Percentiles rank a stretch among this genome's conserved stretches.
Conservation (phyloP, 2,113 vertebrate genomes). For the Craseonycteris thonglongyai region DNA sequence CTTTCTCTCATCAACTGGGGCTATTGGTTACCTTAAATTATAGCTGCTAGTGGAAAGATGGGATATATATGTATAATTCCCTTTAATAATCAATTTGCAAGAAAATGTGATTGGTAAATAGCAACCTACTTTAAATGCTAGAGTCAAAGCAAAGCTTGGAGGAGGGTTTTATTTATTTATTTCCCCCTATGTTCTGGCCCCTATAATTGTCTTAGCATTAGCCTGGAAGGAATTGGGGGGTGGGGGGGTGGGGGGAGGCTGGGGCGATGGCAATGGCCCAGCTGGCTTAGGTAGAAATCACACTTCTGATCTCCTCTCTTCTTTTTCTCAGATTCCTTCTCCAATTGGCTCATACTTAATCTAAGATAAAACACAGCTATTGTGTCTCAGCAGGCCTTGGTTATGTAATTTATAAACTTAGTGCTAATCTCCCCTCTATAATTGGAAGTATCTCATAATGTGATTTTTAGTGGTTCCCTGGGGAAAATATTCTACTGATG, state of each 20-base stretch:
- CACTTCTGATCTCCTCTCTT: not conserved
- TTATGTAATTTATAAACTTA: not conserved
- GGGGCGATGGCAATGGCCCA: not conserved
- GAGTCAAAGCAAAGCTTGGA: not conserved
- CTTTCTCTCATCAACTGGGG: not conserved
- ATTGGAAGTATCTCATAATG: not conserved
- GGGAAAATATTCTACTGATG: not conserved
- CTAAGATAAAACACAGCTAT: not conserved
- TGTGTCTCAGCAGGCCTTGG: not conserved
- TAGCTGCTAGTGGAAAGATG: not conserved
- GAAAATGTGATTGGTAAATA: not conserved
- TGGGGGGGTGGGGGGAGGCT: no score
- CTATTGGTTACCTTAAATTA: not conserved
- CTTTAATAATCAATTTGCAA: conserved; percentile 8
- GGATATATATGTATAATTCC: not conserved
- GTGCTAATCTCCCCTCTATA: not conserved
- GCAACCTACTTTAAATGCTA: not conserved
- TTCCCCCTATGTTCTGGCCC: not conserved
- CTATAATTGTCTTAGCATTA: not conserved
- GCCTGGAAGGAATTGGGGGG: not conserved
- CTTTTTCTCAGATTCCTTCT: not conserved
- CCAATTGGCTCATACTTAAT: not conserved
- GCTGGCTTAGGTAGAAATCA: not conserved
- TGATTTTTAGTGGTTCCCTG: not conserved
- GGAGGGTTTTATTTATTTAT: not conserved